Conservation (phyloP, 2,888 invertebrate species). For the Marasmarcha lunaedactyla region DNA sequence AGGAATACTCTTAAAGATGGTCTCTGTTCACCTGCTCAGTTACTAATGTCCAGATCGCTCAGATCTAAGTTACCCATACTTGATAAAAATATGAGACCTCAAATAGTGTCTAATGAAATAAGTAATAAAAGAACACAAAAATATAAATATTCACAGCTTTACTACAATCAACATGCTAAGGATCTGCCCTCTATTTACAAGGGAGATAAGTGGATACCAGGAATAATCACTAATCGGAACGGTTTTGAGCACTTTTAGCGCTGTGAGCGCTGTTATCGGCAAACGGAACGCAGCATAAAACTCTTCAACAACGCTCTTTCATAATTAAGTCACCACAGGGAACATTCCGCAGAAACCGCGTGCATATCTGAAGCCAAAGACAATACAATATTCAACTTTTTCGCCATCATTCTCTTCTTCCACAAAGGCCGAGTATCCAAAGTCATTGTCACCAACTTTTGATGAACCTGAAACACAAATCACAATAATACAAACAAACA, state of each 20-base stretch:
- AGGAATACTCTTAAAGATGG: conserved; percentile 4
- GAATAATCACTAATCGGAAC: background rate
- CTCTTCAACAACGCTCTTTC: background rate
- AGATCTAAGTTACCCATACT: background rate
- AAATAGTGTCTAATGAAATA: background rate
- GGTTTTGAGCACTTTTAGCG: too few relatives aligned
- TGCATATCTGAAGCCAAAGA: too few relatives aligned
- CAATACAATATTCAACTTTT: too few relatives aligned
- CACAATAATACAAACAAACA: too few relatives aligned
- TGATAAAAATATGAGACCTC: background rate
- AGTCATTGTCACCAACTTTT: too few relatives aligned
- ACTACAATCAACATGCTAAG: background rate
- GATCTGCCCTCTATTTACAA: too few relatives aligned
- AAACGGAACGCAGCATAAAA: too few relatives aligned
- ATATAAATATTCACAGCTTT: background rate
- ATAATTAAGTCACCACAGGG: background rate
- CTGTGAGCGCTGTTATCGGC: too few relatives aligned
- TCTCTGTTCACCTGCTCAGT: background rate
- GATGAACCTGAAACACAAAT: too few relatives aligned
- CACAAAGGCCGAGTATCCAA: too few relatives aligned
- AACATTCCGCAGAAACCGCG: background rate
- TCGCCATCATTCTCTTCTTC: too few relatives aligned
- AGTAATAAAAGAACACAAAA: background rate
- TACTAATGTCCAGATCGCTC: background rate
- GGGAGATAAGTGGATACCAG: background rate